Evolutionary conservation across 2,888 invertebrate species (phyloP).

Genomic region (Amiota mariae): DNA sequence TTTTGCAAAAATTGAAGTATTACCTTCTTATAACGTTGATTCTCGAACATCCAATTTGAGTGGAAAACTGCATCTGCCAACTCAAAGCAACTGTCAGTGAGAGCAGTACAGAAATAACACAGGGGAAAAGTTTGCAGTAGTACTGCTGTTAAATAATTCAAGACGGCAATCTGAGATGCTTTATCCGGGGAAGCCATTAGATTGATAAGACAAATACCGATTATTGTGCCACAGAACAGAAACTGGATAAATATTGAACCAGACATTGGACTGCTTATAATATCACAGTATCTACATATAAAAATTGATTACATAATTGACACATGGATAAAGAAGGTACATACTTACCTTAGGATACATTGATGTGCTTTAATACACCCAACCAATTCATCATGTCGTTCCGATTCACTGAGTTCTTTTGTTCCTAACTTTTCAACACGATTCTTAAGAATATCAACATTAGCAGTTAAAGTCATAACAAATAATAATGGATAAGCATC

Average conservation of each 20-base stretch:
- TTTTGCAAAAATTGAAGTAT: constrained; percentile 43
- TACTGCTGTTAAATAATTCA: constrained; percentile 40
- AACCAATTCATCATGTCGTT: constrained; percentile 30
- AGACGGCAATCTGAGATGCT: constrained; percentile 34
- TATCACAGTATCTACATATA: constrained; percentile 37
- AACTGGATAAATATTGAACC: constrained; percentile 44
- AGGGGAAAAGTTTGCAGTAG: constrained; percentile 42
- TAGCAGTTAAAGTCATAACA: constrained; percentile 33
- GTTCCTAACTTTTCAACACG: constrained; percentile 32
- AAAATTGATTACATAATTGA: not conserved
- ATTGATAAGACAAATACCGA: constrained; percentile 40
- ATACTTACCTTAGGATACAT: constrained; percentile 37
- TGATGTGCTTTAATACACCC: constrained; percentile 43
- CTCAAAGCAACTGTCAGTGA: constrained; percentile 38
- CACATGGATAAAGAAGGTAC: not conserved
- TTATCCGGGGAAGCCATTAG: constrained; percentile 36
- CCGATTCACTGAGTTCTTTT: not conserved
- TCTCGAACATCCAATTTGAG: constrained; percentile 42
- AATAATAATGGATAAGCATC: constrained; percentile 39
- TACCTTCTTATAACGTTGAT: constrained; percentile 35
- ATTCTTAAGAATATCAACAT: constrained; percentile 37
- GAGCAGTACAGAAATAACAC: constrained; percentile 44
- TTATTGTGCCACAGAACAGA: constrained; percentile 40
- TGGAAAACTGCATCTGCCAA: constrained; percentile 42
- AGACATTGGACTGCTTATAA: constrained; percentile 38